Evolutionary conservation across 2,888 invertebrate species (phyloP).

Genomic region (Ceriagrion tenellum): DNA sequence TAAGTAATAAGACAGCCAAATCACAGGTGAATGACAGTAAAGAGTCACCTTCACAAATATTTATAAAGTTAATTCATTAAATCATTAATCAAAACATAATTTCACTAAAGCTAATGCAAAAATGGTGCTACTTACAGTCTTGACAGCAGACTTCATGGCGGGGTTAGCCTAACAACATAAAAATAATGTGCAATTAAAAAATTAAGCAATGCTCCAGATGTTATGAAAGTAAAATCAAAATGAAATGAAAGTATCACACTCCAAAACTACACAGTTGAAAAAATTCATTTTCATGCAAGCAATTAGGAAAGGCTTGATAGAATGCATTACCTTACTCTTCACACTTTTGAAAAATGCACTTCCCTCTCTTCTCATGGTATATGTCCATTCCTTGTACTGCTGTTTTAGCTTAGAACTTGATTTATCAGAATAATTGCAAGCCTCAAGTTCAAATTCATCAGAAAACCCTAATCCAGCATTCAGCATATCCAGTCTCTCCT

Average conservation of each 20-base stretch:
- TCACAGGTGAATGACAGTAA: too few species aligned
- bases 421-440: slow-evolving; percentile 85
- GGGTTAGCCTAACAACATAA: slow-evolving; percentile 91
- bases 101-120: neutral
- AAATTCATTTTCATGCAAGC: slow-evolving; percentile 46
- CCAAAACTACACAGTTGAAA: slow-evolving; percentile 33
- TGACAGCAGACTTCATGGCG: slow-evolving; percentile 95
- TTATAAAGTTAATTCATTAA: too few species aligned
- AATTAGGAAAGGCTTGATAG: neutral
- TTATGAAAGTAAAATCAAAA: slow-evolving; percentile 68
- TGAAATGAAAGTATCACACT: slow-evolving; percentile 49
- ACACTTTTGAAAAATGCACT: slow-evolving; percentile 92
- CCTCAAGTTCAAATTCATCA: slow-evolving; percentile 97
- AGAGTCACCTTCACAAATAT: too few species aligned
- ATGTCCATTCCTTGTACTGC: slow-evolving; percentile 90
- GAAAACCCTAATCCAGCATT: slow-evolving; percentile 96
- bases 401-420: slow-evolving; percentile 83
- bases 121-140: slow-evolving; percentile 87
- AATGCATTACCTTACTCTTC: slow-evolving; percentile 87
- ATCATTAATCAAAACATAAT: neutral
- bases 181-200: slow-evolving; percentile 71
- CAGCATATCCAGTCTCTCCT: slow-evolving; percentile 94
- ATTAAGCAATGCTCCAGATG: slow-evolving; percentile 69
- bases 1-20: too few species aligned
- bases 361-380: slow-evolving; percentile 88